A percentile compares a stretch with the other conserved stretches of the same genome.
Evolutionary conservation across 2,888 invertebrate species (phyloP).

Genomic region (Heliothis peltigera): DNA sequence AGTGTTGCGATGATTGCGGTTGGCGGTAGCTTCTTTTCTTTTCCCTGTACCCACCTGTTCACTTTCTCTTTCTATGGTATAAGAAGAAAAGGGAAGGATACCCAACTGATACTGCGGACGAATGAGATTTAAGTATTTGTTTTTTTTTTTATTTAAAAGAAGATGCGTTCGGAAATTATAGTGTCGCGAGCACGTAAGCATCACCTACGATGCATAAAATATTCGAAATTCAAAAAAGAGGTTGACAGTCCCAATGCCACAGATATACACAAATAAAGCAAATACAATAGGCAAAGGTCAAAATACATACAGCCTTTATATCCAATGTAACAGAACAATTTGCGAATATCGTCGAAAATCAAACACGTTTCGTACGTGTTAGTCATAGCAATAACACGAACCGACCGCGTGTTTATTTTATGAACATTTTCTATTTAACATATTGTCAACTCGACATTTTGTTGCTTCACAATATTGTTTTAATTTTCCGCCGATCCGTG

Average conservation of each 20-base stretch:
- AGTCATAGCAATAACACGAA: conserved; percentile 31
- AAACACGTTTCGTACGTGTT: conserved; percentile 48
- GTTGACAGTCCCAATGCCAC: conserved; percentile 3
- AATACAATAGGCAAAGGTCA: conserved; percentile 19
- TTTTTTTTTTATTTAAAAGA: too few relatives aligned
- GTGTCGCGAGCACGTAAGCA: too few relatives aligned
- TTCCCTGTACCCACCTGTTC: too few relatives aligned
- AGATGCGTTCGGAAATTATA: too few relatives aligned
- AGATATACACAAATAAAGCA: conserved; percentile 23
- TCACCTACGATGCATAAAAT: too few relatives aligned
- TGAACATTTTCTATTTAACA: conserved; percentile 41
- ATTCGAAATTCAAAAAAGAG: too few relatives aligned
- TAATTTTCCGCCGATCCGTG: conserved; percentile 32
- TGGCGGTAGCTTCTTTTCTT: too few relatives aligned
- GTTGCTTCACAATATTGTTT: conserved; percentile 35
- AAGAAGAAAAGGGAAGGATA: too few relatives aligned
- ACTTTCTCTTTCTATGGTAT: too few relatives aligned
- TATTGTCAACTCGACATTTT: conserved; percentile 37
- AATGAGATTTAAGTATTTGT: too few relatives aligned
- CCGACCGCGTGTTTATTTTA: conserved; percentile 50
- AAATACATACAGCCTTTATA: conserved; percentile 24
- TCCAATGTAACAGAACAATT: conserved; percentile 36
- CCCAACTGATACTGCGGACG: too few relatives aligned
- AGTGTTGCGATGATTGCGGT: too few relatives aligned
- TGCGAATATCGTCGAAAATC: conserved; percentile 48